Base-by-base conservation (phyloP, 2,797 vertebrate species). In the Parauchenoglanis ngamensis region DNA sequence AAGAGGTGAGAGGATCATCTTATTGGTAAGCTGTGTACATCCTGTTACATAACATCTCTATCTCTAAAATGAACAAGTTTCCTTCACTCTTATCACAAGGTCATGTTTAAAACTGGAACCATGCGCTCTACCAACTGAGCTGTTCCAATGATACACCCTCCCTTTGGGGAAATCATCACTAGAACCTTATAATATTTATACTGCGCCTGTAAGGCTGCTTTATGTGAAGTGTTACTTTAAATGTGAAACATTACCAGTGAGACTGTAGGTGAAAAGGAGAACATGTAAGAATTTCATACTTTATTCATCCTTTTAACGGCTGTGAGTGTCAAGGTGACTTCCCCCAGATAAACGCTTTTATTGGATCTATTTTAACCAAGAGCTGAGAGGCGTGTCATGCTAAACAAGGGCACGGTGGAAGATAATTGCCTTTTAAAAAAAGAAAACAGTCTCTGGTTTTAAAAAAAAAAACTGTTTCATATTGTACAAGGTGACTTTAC, bases 1-100 rank as follows among this genome's bases (percentile, higher is more conserved):
- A 87, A 87, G 70, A 86, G 49, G 79, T 46, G 75, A 85, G 52
- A 83, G 44, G 86, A 87, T 83, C 79, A 63, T 86, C 72, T 82
- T 79, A 25, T 40, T 54, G 49, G 40, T 59, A 52, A 63, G 61
- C 82, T 85, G 28, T 80, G 81, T 83, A 89, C 49, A 65, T 63
- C 75, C n/a, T 57, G 35, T 76, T 72, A 28, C 54, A 84, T 85
- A 78, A 73, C 77, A 56, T 56, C 68, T 82, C 68, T 87, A 86
- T 87, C 80, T 87, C 76, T 21, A 25, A 46, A 56, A 87, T 54
- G 61, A 87, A 61, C 61, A 87, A 35, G 70, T 85, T 85, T 78
- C 72, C 77, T 82, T 52, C 70, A n/a, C 56, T 81, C 57, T 84
- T 82, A 87, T 85, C 85, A 86, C 87, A 86, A 89, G 88, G 87